Evolutionary conservation across 2,888 invertebrate species (phyloP), one percentile per base, ranked within the genome.

Genomic region (Orthosia gracilis): DNA sequence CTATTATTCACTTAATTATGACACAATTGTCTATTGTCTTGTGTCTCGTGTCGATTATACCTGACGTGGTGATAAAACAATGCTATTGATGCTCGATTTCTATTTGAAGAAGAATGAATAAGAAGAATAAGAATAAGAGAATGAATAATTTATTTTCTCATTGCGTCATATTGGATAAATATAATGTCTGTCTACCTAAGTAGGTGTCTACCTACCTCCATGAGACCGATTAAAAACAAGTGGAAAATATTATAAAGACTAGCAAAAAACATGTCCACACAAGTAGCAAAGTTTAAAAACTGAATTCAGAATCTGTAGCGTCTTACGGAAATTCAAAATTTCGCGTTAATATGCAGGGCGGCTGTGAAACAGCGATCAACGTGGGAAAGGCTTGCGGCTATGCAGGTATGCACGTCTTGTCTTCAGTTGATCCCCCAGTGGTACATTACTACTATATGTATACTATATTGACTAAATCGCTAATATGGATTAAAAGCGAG

Each of bases 321-420:
- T 70, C 45, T 65, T 59, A 65, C 17, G 12, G 31, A 83, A 66
- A 76, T 73, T 73, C 65, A 21, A 17, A 57, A 72, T 67, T 15
- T 57, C 57, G 55, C 72, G 74, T 74, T 71, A 69, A 65, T 69
- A 82, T 78, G 68, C 73, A 40, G 31, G 59, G 61, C 78, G 18
- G 62, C 55, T 11, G 55, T 15, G 55, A 23, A 66, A 57, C 58
- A 17, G 50, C 55, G 40, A 66, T 13, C 52, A 40, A 23, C 57
- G 26, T 58, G 40, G 23, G 47, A 11, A 26, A 23, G 49, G 55
- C 26, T 78, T 55, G 54, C 11, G 45, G 64, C 54, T 55, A 52
- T 67, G 71, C 63, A 67, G 55, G 50, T 47, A 52, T 67, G 66
- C 66, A 67, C 55, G 31, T 70, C 40, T 67, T 54, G 31, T 70